These are phyloP conservation scores for Nothoprocta perdicaria DNA, from an alignment of 2,113 vertebrate species.

Conservation along the genomic window DNA sequence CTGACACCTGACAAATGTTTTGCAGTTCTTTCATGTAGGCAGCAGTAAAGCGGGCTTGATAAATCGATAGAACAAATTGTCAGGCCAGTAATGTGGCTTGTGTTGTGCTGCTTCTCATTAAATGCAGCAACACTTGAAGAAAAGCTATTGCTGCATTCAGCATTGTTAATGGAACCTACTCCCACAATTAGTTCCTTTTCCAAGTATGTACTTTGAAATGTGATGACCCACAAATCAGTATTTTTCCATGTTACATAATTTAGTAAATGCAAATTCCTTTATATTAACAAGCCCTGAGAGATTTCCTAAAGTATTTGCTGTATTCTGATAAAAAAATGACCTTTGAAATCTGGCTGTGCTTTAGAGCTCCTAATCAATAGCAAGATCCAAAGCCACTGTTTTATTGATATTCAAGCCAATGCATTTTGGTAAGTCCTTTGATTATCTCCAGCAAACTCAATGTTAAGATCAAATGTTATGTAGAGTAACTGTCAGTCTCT, in stretches of 20 bases:
- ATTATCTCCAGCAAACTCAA: constrained; percentile 37
- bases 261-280: neutral
- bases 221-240: constrained; percentile 6
- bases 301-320: neutral
- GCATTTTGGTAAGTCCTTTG: constrained; percentile 44
- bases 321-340: constrained; percentile 24
- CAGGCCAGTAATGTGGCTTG: constrained; percentile 61
- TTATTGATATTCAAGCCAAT: constrained; percentile 61
- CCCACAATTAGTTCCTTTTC: constrained; percentile 71
- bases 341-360: constrained; percentile 47
- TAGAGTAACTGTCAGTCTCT: constrained; percentile 3
- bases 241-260: constrained; percentile 27
- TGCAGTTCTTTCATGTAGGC: constrained; percentile 58
- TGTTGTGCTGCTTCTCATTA: constrained; percentile 76
- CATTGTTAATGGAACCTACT: constrained; percentile 72
- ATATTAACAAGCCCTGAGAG: neutral
- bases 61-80: constrained; percentile 78
- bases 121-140: constrained; percentile 66
- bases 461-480: constrained; percentile 7
- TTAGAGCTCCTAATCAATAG: constrained; percentile 42
- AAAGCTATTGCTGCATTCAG: constrained; percentile 68
- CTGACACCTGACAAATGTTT: constrained; percentile 57
- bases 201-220: constrained; percentile 58
- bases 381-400: constrained; percentile 27
- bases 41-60: constrained; percentile 58